These are phyloP conservation scores for Drosophila orosa DNA, from an alignment of 1,140 invertebrate species.

Conservation along the genomic window DNA sequence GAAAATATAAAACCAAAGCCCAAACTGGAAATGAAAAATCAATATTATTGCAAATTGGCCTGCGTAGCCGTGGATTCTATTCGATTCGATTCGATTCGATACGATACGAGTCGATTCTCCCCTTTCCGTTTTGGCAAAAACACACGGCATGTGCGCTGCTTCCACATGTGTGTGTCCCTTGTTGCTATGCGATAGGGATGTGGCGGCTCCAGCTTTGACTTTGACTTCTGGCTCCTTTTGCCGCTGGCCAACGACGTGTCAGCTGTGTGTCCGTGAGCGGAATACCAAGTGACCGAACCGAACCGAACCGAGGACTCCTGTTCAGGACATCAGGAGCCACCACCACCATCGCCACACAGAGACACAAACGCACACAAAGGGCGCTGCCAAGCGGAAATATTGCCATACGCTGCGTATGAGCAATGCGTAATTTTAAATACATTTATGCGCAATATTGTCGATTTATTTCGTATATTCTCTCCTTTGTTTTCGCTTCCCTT, in stretches of 20 bases:
- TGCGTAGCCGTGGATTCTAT: constrained; percentile 36
- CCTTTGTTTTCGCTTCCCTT: neutral
- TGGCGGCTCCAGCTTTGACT: constrained; percentile 7
- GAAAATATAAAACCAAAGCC: constrained; percentile 55
- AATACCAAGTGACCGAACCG: constrained; percentile 61
- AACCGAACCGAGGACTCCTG: constrained; percentile 25
- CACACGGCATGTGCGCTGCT: constrained; percentile 28
- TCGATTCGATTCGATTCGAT: constrained; percentile 3
- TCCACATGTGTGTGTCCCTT: constrained; percentile 5
- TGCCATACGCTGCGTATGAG: constrained; percentile 80
- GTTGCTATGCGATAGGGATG: constrained; percentile 44
- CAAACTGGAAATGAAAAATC: constrained; percentile 70
- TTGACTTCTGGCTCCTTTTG: constrained; percentile 18
- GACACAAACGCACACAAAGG: constrained; percentile 54
- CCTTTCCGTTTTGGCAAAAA: constrained; percentile 14
- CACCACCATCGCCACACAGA: too few species aligned
- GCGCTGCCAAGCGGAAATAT: constrained; percentile 69
- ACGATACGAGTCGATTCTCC: too few species aligned
- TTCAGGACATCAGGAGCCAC: constrained; percentile 4
- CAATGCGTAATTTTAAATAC: constrained; percentile 81
- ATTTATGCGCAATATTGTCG: constrained; percentile 76
- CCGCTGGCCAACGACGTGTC: constrained; percentile 58
- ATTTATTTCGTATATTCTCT: constrained; percentile 57
- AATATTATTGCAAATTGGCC: constrained; percentile 78
- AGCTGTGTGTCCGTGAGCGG: constrained; percentile 53